Evolutionary conservation across 2,113 vertebrate genomes (phyloP).

Genomic region (Chamaetylas fuelleborni): DNA sequence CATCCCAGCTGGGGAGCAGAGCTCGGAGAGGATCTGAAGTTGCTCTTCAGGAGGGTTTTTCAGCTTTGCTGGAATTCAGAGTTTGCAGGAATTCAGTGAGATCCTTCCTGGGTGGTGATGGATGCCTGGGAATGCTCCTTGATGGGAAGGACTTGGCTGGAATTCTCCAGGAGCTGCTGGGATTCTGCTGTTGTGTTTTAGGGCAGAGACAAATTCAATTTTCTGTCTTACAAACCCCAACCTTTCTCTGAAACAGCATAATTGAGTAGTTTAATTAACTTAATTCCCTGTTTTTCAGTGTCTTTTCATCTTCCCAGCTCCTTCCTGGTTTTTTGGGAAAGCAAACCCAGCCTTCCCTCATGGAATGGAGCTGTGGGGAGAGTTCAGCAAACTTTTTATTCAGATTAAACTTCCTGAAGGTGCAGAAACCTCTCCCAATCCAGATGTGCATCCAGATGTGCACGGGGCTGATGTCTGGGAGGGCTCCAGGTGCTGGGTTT

Average conservation of each 20-base stretch:
- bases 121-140: not conserved
- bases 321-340: not conserved
- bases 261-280: not conserved
- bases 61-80: not conserved
- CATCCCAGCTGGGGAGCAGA: rapidly evolving
- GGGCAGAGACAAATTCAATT: not conserved
- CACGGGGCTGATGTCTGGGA: not conserved
- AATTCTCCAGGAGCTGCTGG: not conserved
- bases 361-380: not conserved
- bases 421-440: not conserved
- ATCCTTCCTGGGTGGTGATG: rapidly evolving
- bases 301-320: not conserved
- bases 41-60: not conserved
- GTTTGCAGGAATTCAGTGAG: not conserved
- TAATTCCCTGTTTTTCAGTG: not conserved
- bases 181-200: not conserved
- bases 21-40: not conserved
- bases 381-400: not conserved
- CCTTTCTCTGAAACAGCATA: not conserved
- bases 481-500: not conserved
- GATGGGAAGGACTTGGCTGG: not conserved
- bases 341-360: rapidly evolving
- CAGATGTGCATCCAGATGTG: not conserved
- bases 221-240: not conserved
- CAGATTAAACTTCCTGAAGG: not conserved